A percentile compares a stretch with the other conserved stretches of the same genome.
phyloP scores from a whole-genome alignment of 2,888 invertebrate species.

The Parnassius mnemosyne region DNA sequence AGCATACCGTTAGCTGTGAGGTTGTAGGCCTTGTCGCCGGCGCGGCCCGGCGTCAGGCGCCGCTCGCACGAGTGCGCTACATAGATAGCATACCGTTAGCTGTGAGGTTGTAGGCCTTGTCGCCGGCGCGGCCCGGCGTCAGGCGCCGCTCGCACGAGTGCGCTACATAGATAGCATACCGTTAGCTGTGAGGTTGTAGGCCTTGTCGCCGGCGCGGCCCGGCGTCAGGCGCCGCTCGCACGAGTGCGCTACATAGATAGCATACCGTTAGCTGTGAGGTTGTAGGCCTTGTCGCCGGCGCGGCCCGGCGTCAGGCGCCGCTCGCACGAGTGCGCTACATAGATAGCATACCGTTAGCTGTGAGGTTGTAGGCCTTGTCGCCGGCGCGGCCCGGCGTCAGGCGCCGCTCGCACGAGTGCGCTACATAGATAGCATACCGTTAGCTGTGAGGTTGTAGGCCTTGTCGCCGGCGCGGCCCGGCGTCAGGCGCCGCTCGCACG shows the following conservation, averaged over 20 bases:
- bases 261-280: slow-evolving; percentile 84
- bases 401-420: slow-evolving; percentile 80
- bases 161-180: slow-evolving; percentile 76
- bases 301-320: slow-evolving; percentile 75
- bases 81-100: slow-evolving; percentile 80
- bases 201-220: slow-evolving; percentile 78
- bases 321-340: slow-evolving; percentile 81
- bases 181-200: slow-evolving; percentile 85
- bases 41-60: slow-evolving; percentile 70
- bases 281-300: slow-evolving; percentile 82
- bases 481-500: slow-evolving; percentile 78
- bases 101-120: slow-evolving; percentile 84
- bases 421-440: slow-evolving; percentile 78
- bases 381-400: slow-evolving; percentile 76
- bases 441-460: slow-evolving; percentile 85
- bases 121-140: slow-evolving; percentile 74
- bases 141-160: slow-evolving; percentile 81
- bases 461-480: slow-evolving; percentile 79
- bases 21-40: slow-evolving; percentile 83
- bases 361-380: slow-evolving; percentile 84
- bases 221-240: slow-evolving; percentile 80
- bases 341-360: slow-evolving; percentile 81
- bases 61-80: slow-evolving; percentile 81
- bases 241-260: slow-evolving; percentile 71
- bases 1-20: slow-evolving; percentile 83